Evolutionary conservation across 2,113 vertebrate genomes (phyloP), one percentile per base, ranked within the genome.

Genomic region (Archocentrus centrarchus): DNA sequence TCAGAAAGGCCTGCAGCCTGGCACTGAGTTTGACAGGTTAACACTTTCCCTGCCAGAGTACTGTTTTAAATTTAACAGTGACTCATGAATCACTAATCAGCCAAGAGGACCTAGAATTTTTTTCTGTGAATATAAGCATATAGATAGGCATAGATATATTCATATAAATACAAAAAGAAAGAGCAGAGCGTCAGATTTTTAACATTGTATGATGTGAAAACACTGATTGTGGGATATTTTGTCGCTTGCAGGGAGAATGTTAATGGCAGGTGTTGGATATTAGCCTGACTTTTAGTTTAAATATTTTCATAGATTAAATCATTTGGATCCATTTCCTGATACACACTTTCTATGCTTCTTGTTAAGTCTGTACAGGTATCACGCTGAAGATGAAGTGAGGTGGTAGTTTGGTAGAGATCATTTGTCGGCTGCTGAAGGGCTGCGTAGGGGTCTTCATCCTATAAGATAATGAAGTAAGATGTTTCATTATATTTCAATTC

Each of bases 21-120:
- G 0, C 41, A 70, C 41, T 0, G 22, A 30, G 5, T 30, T 15
- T 50, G 24, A 6, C 3, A 5, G 30, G 5, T 37, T 37, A 1
- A 37, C 35, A 5, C 35, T 30, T 30, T 37, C 35, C 35, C 8
- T 9, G 8, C 44, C 44, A 64, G 61, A 63, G 61, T 22, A 35
- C 13, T 63, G 35, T 39, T 63, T 63, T 39, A 11, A 63, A 14
- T 5, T 47, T 47, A 47, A 14, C 44, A 47, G 13, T 14, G 13
- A 14, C 44, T 50, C 15, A 15, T 15, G 14, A 47, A 14, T 47
- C 13, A 47, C 44, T 47, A 15, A 47, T 47, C 44, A 47, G 5
- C 13, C 44, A 6, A 39, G 20, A 64, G 20, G 11, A 22, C 35
- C 41, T 6, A 22, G 35, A 22, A 41, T 64, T 20, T 41, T 39